These are phyloP conservation scores for Erinaceus europaeus DNA, from an alignment of 2,113 vertebrate species.

Conservation along the genomic window DNA sequence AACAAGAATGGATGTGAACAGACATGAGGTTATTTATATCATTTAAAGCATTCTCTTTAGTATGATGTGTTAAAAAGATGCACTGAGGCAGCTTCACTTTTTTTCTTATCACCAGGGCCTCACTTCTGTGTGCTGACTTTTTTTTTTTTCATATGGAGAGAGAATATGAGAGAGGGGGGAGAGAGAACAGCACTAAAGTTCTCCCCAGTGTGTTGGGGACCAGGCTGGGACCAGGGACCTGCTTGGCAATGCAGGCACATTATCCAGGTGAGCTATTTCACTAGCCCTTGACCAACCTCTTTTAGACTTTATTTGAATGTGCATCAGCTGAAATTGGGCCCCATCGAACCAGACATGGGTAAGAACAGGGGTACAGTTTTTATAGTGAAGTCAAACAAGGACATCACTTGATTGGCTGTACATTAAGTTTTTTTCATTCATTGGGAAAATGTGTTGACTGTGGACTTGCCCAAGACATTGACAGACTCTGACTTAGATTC, in stretches of 20 bases:
- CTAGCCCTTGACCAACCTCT: too few species aligned
- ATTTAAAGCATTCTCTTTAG: not conserved
- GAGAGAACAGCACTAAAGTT: too few species aligned
- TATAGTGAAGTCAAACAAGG: not conserved
- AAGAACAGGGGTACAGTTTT: not conserved
- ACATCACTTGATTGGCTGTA: not conserved
- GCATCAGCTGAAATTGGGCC: rapidly evolving
- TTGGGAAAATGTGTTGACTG: not conserved
- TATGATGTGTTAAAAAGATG: not conserved
- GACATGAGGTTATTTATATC: not conserved
- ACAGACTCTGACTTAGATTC: not conserved
- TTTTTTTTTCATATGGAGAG: too few species aligned
- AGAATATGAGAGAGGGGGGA: too few species aligned
- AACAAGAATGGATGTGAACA: not conserved
- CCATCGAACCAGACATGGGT: not conserved
- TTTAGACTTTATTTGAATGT: not conserved
- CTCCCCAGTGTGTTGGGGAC: too few species aligned
- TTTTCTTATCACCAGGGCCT: too few species aligned
- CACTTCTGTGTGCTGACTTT: too few species aligned
- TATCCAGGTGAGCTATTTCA: too few species aligned
- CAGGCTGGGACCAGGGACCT: too few species aligned
- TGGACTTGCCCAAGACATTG: not conserved
- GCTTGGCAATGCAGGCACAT: too few species aligned
- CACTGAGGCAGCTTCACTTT: not conserved
- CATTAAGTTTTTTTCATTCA: not conserved